phyloP scores from a whole-genome alignment of 2,888 invertebrate species.

The Itoplectis maculator region DNA sequence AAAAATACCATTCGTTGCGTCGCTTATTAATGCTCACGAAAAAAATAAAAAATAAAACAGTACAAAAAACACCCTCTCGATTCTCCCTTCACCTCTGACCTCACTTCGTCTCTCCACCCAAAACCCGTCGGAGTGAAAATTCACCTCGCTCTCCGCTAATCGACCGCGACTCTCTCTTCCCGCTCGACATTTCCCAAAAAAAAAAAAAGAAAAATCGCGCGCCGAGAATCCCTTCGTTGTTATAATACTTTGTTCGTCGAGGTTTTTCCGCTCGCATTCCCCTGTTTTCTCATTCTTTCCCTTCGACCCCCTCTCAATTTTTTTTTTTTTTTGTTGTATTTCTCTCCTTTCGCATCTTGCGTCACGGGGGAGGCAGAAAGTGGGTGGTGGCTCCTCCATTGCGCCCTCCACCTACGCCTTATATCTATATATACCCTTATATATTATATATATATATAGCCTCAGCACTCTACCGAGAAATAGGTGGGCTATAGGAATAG shows the following conservation, averaged over 20 bases:
- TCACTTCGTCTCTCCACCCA: constrained; percentile 39
- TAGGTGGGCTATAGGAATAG: neutral
- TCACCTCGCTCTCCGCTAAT: constrained; percentile 43
- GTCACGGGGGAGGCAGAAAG: constrained; percentile 20
- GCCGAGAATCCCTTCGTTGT: constrained; percentile 42
- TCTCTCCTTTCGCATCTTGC: constrained; percentile 5
- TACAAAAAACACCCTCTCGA: neutral
- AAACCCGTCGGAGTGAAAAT: constrained; percentile 34
- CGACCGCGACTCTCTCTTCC: constrained; percentile 46
- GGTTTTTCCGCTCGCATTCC: constrained; percentile 57
- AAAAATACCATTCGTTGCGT: no score
- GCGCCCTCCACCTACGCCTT: neutral
- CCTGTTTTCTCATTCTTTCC: constrained; percentile 44
- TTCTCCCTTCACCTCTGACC: constrained; percentile 30
- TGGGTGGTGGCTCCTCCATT: constrained; percentile 50
- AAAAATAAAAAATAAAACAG: neutral
- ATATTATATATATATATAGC: constrained; percentile 5
- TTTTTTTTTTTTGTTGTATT: neutral
- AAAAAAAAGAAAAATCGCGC: constrained; percentile 23
- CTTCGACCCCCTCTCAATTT: neutral
- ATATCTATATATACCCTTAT: constrained; percentile 1
- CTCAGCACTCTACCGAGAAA: constrained; percentile 20
- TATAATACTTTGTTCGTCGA: constrained; percentile 56
- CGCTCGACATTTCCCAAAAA: constrained; percentile 20
- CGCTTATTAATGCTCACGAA: no score